Base-by-base conservation (phyloP, 2,113 vertebrate species). In the Dendrocopos noguchii region DNA sequence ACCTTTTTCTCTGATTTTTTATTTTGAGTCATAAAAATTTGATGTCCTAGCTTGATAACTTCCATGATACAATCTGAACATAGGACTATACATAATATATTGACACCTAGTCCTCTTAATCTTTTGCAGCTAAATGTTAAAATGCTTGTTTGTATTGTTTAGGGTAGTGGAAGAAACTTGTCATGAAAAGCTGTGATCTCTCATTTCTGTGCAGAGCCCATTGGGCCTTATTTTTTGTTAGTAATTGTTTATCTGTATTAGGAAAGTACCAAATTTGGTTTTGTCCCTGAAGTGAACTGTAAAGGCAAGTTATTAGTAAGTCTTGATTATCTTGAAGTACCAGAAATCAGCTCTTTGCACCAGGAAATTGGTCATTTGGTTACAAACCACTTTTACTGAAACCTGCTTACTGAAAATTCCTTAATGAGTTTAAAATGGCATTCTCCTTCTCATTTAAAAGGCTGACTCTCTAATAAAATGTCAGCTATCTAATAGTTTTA, bases 291-390 rank as follows among this genome's bases (percentile, higher is more conserved):
- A 72, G 33, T 87, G 71, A 91, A 65, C 46, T 68, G 39, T 87
- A 79, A 79, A 91, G 74, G 17, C n/a, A 82, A 70, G 6, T 60
- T 87, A 44, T 78, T 86, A 86, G 6, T 65, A 86, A 92, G 46
- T 88, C 36, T 86, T 88, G 56, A 80, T 94, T 84, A 81, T 68
- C 29, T 57, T 53, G 20, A 91, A 84, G 66, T 84, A 68, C 29
- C 22, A 75, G 63, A 91, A 81, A 65, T 84, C 22, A n/a, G 22
- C 36, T 81, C 5, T 17, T 53, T 72, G 64, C 29, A 66, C 11
- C 7, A 81, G 34, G 53, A 84, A 84, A 53, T 22, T 34, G n/a
- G 36, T 84, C 9, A 24, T 76, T 84, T 73, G n/a, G 4, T 89
- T 92, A 53, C 66, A 53, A 79, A 84, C 7, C 13, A 71, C 1